A percentile compares a stretch with the other conserved stretches of the same genome.
phyloP scores from a whole-genome alignment of 2,113 vertebrate species.

The Centropus unirufus region DNA sequence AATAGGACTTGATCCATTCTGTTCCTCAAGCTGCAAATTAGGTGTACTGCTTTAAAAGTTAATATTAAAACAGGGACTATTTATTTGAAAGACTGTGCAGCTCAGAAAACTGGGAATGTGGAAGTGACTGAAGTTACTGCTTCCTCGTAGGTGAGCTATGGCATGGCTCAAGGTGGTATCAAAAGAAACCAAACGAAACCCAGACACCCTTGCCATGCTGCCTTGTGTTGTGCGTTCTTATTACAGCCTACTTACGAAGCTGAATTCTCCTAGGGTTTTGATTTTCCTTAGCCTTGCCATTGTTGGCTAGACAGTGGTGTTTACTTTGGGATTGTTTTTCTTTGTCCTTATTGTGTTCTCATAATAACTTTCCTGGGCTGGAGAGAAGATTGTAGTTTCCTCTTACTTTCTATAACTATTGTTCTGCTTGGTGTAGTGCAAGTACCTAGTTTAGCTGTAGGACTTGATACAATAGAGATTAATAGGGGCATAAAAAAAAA shows the following conservation, averaged over 20 bases:
- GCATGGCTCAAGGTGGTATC: background rate
- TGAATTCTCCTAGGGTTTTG: background rate
- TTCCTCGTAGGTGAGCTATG: background rate
- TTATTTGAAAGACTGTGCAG: background rate
- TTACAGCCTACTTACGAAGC: background rate
- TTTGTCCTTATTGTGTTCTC: background rate
- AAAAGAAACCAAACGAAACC: background rate
- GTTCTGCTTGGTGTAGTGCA: background rate
- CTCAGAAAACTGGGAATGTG: background rate
- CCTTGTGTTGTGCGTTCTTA: background rate
- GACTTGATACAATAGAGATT: background rate
- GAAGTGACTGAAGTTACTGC: background rate
- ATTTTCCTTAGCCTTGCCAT: background rate
- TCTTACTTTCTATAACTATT: background rate
- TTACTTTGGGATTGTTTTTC: background rate
- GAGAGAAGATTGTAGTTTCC: background rate
- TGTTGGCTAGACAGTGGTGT: background rate
- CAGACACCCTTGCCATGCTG: background rate
- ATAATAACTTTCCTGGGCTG: background rate
- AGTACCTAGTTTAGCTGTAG: background rate
- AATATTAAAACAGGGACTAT: background rate
- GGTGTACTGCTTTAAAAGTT: background rate
- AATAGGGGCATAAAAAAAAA: background rate
- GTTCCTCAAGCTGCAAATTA: background rate
- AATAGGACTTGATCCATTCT: background rate